Evolutionary conservation across 2,113 vertebrate genomes (phyloP).

Genomic region (Paraplagusia blochii): DNA sequence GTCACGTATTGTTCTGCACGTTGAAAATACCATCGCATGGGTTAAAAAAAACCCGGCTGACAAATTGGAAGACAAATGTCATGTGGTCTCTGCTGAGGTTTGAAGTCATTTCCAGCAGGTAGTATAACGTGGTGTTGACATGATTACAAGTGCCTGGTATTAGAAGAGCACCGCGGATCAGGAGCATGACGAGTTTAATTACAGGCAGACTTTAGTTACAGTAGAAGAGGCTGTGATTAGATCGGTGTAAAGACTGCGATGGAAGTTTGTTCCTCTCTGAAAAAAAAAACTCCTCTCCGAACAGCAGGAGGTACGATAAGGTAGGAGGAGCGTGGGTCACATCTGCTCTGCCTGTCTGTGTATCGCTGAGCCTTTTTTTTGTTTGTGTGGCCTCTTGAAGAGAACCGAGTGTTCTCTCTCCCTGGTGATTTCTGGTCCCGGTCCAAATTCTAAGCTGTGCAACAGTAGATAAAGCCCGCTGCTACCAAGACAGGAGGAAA

Average conservation of each 20-base stretch:
- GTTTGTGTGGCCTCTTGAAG: constrained; percentile 22
- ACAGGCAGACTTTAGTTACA: not conserved
- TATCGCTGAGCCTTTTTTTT: constrained; percentile 7
- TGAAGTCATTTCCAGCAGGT: constrained; percentile 4
- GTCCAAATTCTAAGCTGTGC: constrained; percentile 50
- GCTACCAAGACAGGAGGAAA: constrained; percentile 53
- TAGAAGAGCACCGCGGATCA: constrained; percentile 13
- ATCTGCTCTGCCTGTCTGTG: constrained; percentile 18
- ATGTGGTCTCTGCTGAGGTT: not conserved
- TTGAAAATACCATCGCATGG: too few relatives aligned
- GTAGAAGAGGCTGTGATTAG: not conserved
- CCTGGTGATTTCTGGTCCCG: constrained; percentile 37
- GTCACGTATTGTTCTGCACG: too few relatives aligned
- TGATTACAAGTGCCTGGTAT: too few relatives aligned
- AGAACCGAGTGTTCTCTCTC: constrained; percentile 39
- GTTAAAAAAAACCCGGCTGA: not conserved
- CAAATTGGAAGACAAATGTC: constrained; percentile 7
- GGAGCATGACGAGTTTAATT: constrained; percentile 21
- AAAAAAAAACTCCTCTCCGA: too few relatives aligned
- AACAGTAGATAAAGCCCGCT: constrained; percentile 53
- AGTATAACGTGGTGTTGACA: not conserved
- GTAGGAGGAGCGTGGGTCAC: not conserved
- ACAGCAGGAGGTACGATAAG: too few relatives aligned
- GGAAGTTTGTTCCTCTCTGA: too few relatives aligned
- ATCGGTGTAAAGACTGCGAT: too few relatives aligned